Base-by-base conservation (phyloP, 2,797 vertebrate genomes). In the Ceryle rudis region DNA sequence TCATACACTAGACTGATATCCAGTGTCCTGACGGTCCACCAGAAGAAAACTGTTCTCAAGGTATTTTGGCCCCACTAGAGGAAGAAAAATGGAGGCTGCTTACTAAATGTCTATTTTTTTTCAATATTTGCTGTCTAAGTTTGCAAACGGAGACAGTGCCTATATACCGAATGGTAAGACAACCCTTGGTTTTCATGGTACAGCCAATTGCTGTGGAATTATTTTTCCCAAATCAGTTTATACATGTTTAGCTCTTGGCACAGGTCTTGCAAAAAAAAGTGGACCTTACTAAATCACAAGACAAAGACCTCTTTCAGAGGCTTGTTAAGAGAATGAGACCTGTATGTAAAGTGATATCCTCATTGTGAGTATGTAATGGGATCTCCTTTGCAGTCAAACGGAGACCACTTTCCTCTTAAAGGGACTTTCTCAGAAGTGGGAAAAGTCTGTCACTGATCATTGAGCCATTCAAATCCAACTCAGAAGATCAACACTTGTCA, bases 301-400 rank as follows among this genome's bases (percentile, higher is more conserved):
- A 96, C 95, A 97, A 94, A 96, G 90, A 55, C 37, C 22, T 89
- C 88, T 95, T 97, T 96, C 78, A 96, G 86, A 93, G 20, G 29
- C 41, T 73, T 44, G 67, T 74, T 90, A 90, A 79, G 90, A 82
- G 82, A 93, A 58, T 81, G 84, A 96, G 80, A 97, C 81, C 93
- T 80, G 81, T 55, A 28, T 69, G 91, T 90, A 96, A 97, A 96
- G 70, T 1, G 81, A 96, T 96, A 96, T 86, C 66, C 93, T 89
- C 95, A 71, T 94, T 96, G 91, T 95, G 86, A 49, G n/a, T 94
- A 20, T 81, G 95, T 94, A 95, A 96, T 2, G 57, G 71, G 88
- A 94, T 95, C 88, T 66, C 75, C 62, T 73, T 66, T 82, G 44
- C 88, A 73, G 55, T 33, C 86, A 67, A 88, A 94, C 1, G 0